Evolutionary conservation across 2,113 vertebrate species (phyloP).

Genomic region (Bagarius yarrelli): DNA sequence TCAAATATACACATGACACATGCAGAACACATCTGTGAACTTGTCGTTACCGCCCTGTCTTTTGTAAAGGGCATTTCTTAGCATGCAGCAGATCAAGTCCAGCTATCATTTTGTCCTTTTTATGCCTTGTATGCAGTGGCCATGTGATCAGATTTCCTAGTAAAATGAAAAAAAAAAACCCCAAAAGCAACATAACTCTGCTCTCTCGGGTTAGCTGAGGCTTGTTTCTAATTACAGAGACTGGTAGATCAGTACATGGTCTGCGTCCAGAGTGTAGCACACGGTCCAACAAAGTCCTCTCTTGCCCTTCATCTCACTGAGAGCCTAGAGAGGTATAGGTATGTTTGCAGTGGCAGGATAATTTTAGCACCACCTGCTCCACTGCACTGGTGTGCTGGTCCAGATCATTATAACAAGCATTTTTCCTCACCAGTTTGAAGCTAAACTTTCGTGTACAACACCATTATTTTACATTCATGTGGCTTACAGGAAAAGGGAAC

Average conservation of each 20-base stretch:
- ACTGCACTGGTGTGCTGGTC: background rate
- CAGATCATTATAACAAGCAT: background rate
- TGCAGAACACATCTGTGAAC: constrained; percentile 36
- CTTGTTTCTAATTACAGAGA: constrained; percentile 27
- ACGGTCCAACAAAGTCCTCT: constrained; percentile 5
- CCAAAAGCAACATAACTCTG: constrained; percentile 2
- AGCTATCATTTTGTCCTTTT: background rate
- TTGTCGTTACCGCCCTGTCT: constrained; percentile 14
- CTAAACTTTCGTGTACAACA: background rate
- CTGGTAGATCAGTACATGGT: constrained; percentile 9
- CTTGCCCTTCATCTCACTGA: constrained; percentile 16
- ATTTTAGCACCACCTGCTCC: constrained; percentile 26
- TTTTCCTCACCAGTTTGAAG: background rate
- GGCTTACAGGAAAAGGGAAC: background rate
- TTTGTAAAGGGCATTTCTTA: constrained; percentile 42
- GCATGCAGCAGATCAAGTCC: constrained; percentile 13
- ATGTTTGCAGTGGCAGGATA: constrained; percentile 2
- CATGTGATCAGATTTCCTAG: constrained; percentile 1
- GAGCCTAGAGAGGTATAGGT: constrained; percentile 2
- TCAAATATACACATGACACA: constrained; percentile 18
- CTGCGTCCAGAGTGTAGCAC: constrained; percentile 8
- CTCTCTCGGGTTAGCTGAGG: constrained; percentile 17
- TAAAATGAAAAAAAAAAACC: background rate
- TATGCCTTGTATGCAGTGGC: background rate
- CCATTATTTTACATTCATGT: background rate